Percentiles rank a stretch among this genome's conserved stretches.
Conservation (phyloP, 2,113 vertebrate genomes). For the Marmota monax region DNA sequence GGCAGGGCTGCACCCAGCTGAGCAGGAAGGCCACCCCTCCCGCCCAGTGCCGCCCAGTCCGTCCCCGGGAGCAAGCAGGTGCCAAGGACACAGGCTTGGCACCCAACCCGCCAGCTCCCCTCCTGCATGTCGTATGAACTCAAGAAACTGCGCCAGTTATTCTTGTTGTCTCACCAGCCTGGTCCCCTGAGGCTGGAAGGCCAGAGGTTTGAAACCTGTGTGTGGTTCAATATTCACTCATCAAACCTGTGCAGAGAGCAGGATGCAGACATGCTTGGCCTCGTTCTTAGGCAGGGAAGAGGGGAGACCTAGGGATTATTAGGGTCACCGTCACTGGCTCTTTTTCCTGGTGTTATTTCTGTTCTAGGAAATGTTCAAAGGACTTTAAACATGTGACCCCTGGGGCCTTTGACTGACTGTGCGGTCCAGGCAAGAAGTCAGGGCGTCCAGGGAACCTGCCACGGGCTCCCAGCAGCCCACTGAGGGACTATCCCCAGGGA, state of each 20-base stretch:
- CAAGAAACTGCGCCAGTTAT: not conserved
- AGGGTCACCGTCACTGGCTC: accelerated
- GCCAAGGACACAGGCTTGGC: not conserved
- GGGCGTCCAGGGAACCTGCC: not conserved
- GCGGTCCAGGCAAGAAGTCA: not conserved
- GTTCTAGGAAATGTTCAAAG: not conserved
- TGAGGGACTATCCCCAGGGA: too few species aligned
- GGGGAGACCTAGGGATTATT: accelerated
- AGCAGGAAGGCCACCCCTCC: not conserved
- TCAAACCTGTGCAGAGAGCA: not conserved
- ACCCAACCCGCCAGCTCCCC: accelerated
- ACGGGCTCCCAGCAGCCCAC: not conserved
- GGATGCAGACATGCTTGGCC: accelerated
- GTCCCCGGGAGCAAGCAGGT: not conserved
- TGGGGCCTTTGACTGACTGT: not conserved
- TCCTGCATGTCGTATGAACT: accelerated
- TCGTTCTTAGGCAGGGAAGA: not conserved
- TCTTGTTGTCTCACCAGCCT: not conserved
- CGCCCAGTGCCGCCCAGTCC: accelerated
- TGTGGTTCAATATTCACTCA: not conserved
- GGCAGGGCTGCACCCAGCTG: not conserved
- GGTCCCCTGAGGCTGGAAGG: not conserved
- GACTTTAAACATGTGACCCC: not conserved
- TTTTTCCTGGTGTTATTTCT: not conserved
- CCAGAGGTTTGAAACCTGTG: not conserved